Conservation (phyloP, 1,140 invertebrate genomes). For the Trichoplusia ni region DNA sequence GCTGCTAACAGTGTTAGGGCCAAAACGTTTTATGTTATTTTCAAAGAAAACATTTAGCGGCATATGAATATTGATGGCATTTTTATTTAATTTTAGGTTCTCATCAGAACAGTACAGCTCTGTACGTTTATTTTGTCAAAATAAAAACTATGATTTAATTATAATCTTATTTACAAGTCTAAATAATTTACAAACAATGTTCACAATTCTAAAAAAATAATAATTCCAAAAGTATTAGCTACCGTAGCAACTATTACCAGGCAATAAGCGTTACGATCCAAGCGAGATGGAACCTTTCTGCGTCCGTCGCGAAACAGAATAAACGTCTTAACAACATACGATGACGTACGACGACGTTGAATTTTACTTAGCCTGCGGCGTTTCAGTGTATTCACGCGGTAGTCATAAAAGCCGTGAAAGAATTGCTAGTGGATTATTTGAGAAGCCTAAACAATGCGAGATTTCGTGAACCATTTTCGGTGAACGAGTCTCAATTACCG, state of each 20-base stretch:
- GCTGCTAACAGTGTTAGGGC: no score
- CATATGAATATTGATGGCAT: no score
- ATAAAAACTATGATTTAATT: no score
- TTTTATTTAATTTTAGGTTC: no score
- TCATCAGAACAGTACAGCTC: no score
- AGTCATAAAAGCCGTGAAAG: conserved; percentile 4
- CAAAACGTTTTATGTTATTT: no score
- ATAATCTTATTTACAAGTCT: no score
- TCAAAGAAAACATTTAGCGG: no score
- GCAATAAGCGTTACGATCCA: conserved; percentile 8
- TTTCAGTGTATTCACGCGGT: background rate
- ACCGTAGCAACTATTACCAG: background rate
- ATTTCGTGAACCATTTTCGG: conserved; percentile 26
- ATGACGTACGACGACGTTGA: background rate
- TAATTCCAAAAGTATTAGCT: no score
- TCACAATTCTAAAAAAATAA: no score
- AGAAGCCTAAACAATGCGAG: conserved; percentile 27
- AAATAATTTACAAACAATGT: no score
- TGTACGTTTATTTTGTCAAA: no score
- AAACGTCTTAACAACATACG: background rate
- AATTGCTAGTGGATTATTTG: conserved; percentile 3
- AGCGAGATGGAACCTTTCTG: conserved; percentile 12
- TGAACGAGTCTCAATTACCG: conserved; percentile 34
- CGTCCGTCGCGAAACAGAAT: background rate
- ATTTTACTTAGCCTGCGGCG: background rate